Percentiles rank a stretch among this genome's conserved stretches.
These are phyloP conservation scores for Myotis vivesi DNA, from an alignment of 2,797 vertebrate species.

Conservation along the genomic window DNA sequence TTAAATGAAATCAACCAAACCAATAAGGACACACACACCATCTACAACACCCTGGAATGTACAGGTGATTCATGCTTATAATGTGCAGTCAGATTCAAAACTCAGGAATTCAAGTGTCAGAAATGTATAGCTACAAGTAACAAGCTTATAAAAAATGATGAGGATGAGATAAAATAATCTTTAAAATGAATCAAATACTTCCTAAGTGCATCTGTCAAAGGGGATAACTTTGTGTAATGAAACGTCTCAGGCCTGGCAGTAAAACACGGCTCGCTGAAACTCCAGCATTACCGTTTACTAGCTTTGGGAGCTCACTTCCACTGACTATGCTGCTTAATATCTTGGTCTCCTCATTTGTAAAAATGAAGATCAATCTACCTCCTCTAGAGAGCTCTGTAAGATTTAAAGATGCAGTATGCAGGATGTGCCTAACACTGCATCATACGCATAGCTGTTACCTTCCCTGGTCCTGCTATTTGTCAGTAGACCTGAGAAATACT, in stretches of 20 bases:
- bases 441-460: too few relatives aligned
- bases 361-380: neutral
- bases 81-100: neutral
- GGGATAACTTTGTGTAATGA: neutral
- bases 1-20: neutral
- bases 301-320: neutral
- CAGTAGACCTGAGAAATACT: neutral
- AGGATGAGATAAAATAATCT: neutral
- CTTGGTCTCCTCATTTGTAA: neutral
- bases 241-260: neutral
- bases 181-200: neutral
- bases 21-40: neutral
- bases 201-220: neutral
- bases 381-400: neutral
- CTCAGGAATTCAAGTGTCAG: neutral
- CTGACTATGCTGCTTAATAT: neutral
- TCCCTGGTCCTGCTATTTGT: neutral
- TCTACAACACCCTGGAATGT: neutral
- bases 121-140: neutral
- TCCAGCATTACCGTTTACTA: fast-evolving
- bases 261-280: neutral
- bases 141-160: neutral
- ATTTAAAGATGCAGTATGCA: neutral
- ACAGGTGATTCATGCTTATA: neutral
- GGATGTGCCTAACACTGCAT: neutral